Conservation (phyloP, 2,888 invertebrate species). For the Lasioglossum malachurum region DNA sequence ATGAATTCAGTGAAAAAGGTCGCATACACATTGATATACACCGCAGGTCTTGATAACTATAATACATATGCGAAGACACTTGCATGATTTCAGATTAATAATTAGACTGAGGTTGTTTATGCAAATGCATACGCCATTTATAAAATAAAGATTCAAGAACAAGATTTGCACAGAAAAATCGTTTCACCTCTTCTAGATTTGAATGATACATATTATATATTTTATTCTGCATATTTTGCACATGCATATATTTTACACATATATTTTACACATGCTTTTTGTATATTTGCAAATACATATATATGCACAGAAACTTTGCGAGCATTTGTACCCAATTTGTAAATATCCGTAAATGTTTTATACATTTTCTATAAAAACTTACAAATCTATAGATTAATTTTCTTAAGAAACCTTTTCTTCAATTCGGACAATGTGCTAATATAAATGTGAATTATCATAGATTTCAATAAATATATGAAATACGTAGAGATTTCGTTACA, state of each 20-base stretch:
- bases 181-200: background rate
- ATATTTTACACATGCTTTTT: background rate
- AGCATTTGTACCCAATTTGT: background rate
- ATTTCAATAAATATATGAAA: background rate
- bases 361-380: conserved; percentile 9
- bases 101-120: conserved; percentile 8
- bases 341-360: conserved; percentile 2
- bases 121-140: background rate
- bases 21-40: conserved; percentile 4
- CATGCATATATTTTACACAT: conserved; percentile 6
- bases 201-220: background rate
- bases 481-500: background rate
- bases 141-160: background rate
- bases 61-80: background rate
- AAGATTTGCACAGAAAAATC: background rate
- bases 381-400: conserved; percentile 9
- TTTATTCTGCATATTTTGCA: conserved; percentile 7
- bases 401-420: background rate
- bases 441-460: background rate
- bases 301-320: background rate
- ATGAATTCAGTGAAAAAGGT: conserved; percentile 15
- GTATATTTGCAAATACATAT: conserved; percentile 2
- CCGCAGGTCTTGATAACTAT: background rate
- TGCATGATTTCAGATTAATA: background rate
- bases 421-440: background rate